Base-by-base conservation (phyloP, 2,113 vertebrate genomes). In the Callospermophilus lateralis region DNA sequence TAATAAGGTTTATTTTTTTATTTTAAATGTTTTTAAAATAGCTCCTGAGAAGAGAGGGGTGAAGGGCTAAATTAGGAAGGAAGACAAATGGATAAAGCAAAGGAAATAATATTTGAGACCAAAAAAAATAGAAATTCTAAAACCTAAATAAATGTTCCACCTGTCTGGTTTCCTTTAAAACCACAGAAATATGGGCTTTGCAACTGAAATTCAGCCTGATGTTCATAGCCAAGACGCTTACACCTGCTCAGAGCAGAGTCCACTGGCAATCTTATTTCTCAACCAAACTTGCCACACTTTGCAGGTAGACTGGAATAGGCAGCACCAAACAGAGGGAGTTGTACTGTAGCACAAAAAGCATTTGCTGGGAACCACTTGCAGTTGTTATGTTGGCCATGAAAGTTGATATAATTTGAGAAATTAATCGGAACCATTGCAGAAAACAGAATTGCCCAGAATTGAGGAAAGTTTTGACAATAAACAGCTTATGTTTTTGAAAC, bases 101-200 rank as follows among this genome's bases (percentile, higher is more conserved):
- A 91, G 48, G 34, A 96, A 95, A 93, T 58, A 67, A 67, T 70
- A 93, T 90, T 74, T 94, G 32, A 92, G 30, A 58, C 19, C 19
- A 92, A 37, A 92, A 37, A 90, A 95, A 96, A 91, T 93, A n/a
- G 61, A 92, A 96, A 95, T 79, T 48, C 61, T 92, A 94, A 93
- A 92, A 92, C n/a, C 74, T 67, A 78, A 90, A 81, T n/a, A 55
- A 90, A 81, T n/a, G 55, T 83, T 58, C 74, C 93, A 94, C 88
- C 94, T 95, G 67, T 90, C 96, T 96, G 73, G 76, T 53, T 93
- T 96, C 88, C 42, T 68, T 88, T 93, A 89, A 92, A 96, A 85
- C 42, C 39, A 8, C n/a, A 90, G 88, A 84, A 93, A 74, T 77
- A 42, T 51, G 79, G 84, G 84, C 85, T 85, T 53, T 67, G 70